These are phyloP conservation scores for Neelides folsomi DNA, from an alignment of 2,888 invertebrate genomes.

Conservation along the genomic window DNA sequence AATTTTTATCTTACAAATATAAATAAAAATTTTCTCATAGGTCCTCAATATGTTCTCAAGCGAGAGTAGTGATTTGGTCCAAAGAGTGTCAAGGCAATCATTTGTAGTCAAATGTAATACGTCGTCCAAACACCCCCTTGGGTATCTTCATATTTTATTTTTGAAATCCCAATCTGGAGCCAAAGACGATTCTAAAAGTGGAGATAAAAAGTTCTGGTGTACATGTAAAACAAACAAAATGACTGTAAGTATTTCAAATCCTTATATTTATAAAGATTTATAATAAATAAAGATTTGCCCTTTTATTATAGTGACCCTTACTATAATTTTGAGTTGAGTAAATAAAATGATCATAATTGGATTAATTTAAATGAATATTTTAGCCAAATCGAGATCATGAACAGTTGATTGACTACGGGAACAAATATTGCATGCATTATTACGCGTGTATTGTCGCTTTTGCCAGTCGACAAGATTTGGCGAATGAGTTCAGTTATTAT, in stretches of 20 bases:
- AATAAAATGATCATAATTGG: too few species aligned
- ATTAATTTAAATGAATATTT: not conserved
- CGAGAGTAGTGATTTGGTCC: constrained; percentile 45
- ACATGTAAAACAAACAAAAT: constrained; percentile 40
- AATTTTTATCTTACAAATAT: too few species aligned
- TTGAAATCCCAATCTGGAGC: constrained; percentile 37
- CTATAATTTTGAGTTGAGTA: too few species aligned
- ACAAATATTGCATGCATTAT: constrained; percentile 51
- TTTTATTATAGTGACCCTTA: too few species aligned
- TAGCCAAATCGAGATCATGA: not conserved
- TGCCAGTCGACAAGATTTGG: constrained; percentile 49
- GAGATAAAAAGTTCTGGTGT: constrained; percentile 47
- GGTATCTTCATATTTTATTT: constrained; percentile 55
- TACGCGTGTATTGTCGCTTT: constrained; percentile 58
- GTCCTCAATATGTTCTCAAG: constrained; percentile 3
- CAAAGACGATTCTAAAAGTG: constrained; percentile 29
- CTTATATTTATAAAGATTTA: too few species aligned
- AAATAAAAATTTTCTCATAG: not conserved
- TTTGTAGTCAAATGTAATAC: constrained; percentile 58
- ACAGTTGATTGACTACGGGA: constrained; percentile 11
- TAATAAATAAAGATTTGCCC: too few species aligned
- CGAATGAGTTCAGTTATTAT: constrained; percentile 50
- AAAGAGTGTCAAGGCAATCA: constrained; percentile 54
- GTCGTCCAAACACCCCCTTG: constrained; percentile 52
- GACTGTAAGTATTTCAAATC: too few species aligned